Percentiles rank a stretch among this genome's conserved stretches.
Conservation (phyloP, 2,113 vertebrate genomes). For the Rissa tridactyla region DNA sequence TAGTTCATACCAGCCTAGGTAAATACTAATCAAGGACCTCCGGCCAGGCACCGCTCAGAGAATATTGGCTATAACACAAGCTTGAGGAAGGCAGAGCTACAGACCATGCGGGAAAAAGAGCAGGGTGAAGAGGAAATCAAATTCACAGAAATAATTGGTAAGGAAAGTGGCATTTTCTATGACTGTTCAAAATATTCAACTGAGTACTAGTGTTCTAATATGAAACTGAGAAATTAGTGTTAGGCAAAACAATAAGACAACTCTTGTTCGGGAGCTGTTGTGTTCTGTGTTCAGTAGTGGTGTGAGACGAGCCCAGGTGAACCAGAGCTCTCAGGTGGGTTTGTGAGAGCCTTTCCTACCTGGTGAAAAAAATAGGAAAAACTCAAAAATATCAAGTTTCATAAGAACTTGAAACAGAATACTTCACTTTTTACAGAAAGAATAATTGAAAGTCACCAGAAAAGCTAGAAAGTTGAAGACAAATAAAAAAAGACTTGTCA, state of each 20-base stretch:
- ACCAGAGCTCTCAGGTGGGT: background rate
- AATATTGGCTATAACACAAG: background rate
- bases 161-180: background rate
- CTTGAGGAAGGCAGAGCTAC: background rate
- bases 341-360: background rate
- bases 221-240: background rate
- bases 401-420: background rate
- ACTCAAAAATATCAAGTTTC: background rate
- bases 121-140: background rate
- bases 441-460: background rate
- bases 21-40: background rate
- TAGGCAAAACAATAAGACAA: background rate
- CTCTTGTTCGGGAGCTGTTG: background rate
- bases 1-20: background rate
- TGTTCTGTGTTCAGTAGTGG: background rate
- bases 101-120: background rate
- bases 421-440: background rate
- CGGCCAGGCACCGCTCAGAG: background rate
- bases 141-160: background rate
- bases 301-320: background rate
- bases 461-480: background rate
- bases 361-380: rapidly evolving
- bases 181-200: background rate
- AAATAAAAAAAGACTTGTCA: background rate
- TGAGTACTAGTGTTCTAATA: background rate